Conservation (phyloP, 2,797 vertebrate species). For the Phalloptychus januarius region DNA sequence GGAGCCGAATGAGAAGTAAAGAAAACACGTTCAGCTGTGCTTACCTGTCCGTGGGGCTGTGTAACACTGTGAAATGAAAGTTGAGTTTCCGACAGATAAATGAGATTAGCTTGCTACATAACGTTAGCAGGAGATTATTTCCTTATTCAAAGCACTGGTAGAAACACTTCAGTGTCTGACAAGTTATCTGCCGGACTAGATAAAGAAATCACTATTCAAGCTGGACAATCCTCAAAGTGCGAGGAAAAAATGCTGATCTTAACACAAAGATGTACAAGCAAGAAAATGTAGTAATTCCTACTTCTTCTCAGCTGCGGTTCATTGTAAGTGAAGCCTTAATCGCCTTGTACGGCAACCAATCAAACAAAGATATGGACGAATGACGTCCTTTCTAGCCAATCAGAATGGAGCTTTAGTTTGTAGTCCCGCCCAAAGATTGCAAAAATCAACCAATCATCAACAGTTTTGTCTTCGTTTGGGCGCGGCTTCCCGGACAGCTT, state of each 20-base stretch:
- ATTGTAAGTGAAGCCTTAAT: constrained; percentile 68
- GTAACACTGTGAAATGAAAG: not conserved
- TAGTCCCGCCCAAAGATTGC: not conserved
- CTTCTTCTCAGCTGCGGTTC: constrained; percentile 73
- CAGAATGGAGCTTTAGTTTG: not conserved
- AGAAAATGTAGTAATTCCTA: constrained; percentile 26
- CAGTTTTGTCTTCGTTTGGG: constrained; percentile 22
- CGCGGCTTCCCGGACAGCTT: constrained; percentile 20
- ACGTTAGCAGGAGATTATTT: constrained; percentile 71
- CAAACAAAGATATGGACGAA: constrained; percentile 9
- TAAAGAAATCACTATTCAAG: not conserved
- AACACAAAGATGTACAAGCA: constrained; percentile 40
- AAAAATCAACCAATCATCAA: constrained; percentile 46
- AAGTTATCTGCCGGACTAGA: not conserved
- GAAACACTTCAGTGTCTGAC: constrained; percentile 7
- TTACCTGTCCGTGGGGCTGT: constrained; percentile 52
- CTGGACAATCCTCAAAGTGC: not conserved
- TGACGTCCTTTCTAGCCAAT: constrained; percentile 59
- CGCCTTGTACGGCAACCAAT: constrained; percentile 53
- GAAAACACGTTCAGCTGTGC: not conserved
- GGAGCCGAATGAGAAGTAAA: not conserved
- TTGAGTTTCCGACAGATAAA: constrained; percentile 35
- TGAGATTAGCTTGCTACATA: constrained; percentile 77
- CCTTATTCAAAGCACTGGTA: constrained; percentile 59
- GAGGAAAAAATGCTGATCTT: not conserved